A percentile compares a stretch with the other conserved stretches of the same genome.
Evolutionary conservation across 2,888 invertebrate genomes (phyloP).

Genomic region (Drosophila subquinaria): DNA sequence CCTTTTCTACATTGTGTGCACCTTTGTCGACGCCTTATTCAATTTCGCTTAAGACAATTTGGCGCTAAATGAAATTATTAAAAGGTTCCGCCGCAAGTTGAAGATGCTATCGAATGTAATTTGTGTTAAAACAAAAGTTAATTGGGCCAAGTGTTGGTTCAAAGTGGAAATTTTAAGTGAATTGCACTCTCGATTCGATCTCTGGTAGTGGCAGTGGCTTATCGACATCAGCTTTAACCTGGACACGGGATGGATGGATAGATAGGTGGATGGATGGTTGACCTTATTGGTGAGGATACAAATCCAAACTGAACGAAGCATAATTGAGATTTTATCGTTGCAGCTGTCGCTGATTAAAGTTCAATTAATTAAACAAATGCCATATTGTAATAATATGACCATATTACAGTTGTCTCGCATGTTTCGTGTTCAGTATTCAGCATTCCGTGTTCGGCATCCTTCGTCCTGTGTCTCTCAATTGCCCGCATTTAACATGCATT

Average conservation of each 20-base stretch:
- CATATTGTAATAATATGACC: constrained; percentile 53
- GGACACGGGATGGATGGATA: not conserved
- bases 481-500: constrained; percentile 77
- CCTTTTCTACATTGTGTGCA: constrained; percentile 12
- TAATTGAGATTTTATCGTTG: constrained; percentile 19
- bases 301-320: constrained; percentile 9
- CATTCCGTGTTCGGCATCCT: not conserved
- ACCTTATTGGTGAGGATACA: constrained; percentile 2
- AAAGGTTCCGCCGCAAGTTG: constrained; percentile 44
- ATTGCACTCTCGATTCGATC: constrained; percentile 1
- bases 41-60: constrained; percentile 73
- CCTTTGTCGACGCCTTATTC: constrained; percentile 55
- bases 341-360: constrained; percentile 74
- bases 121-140: constrained; percentile 54
- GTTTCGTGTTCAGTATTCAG: constrained; percentile 1
- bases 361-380: constrained; percentile 76
- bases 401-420: constrained; percentile 51
- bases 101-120: constrained; percentile 71
- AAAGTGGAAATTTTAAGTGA: constrained; percentile 32
- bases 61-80: constrained; percentile 70
- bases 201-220: not conserved
- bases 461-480: constrained; percentile 43
- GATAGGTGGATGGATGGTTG: constrained; percentile 1
- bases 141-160: constrained; percentile 32
- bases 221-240: constrained; percentile 15